Evolutionary conservation across 2,888 invertebrate genomes (phyloP), one percentile per base, ranked within the genome.

Genomic region (Thereva unica): DNA sequence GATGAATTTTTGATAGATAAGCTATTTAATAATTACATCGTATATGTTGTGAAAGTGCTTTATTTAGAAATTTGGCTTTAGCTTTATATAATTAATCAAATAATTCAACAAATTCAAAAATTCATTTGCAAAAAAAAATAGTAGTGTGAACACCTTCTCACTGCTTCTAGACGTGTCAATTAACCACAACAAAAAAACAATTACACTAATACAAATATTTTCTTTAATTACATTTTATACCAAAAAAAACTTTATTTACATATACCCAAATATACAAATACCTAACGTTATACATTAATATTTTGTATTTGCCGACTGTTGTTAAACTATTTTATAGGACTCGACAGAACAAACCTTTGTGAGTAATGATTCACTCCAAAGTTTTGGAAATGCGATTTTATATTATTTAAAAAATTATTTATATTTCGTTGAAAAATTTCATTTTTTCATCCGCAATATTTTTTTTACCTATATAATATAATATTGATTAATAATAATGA

Each of bases 291-390:
- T 54, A 64, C 64, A 53, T 68, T 34, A 53, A 50, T 64, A 53
- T 68, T 68, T 64, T 67, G 44, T 61, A 76, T 77, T 77, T 77
- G 77, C 77, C 78, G 78, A 78, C 80, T 76, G 78, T 79, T 66
- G 56, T 66, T 76, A 78, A 56, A 63, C 67, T 76, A 77, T 78
- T 76, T 75, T 75, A 23, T 81, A 81, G 81, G 81, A 80, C 77
- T 79, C 79, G 77, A 78, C 78, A 77, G 79, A 79, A 75, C 80
- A 80, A 79, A 77, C 77, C 79, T 80, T 81, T 81, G 81, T 81
- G 80, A 81, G 81, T 81, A 81, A 80, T 76, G 75, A 76, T 77
- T 78, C 78, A 76, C 76, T 68, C 55, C 68, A 59, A 66, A 64
- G 66, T 67, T 66, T 59, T 64, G 63, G 47, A 67, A 56, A 68